Conservation (phyloP, 2,797 vertebrate species). For the Huso huso region DNA sequence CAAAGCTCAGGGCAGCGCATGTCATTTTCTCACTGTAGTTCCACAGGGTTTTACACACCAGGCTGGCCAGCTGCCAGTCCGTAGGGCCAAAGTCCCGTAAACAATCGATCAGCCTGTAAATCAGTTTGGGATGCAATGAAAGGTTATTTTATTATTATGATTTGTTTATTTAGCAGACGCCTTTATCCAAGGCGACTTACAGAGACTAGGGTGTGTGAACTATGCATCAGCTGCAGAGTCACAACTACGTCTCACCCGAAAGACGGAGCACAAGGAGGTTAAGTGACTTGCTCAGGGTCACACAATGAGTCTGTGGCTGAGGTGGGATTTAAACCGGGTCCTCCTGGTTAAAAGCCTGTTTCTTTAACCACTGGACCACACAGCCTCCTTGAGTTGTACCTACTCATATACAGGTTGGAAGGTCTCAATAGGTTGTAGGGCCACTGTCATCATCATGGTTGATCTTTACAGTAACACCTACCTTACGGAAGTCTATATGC, state of each 20-base stretch:
- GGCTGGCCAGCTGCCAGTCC: conserved; percentile 69
- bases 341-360: conserved; percentile 31
- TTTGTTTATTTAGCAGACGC: conserved; percentile 34
- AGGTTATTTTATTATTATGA: not conserved
- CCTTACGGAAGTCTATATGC: too few relatives aligned
- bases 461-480: too few relatives aligned
- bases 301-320: too few relatives aligned
- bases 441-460: too few relatives aligned
- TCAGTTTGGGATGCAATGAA: conserved; percentile 3
- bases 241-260: too few relatives aligned
- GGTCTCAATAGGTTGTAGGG: too few relatives aligned
- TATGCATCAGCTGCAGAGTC: too few relatives aligned
- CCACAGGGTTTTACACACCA: conserved; percentile 89
- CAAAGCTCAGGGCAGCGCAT: conserved; percentile 35
- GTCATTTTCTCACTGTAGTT: conserved; percentile 68
- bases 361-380: too few relatives aligned
- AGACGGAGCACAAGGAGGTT: too few relatives aligned
- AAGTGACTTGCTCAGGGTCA: too few relatives aligned
- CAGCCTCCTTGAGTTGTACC: conserved; percentile 33
- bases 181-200: too few relatives aligned
- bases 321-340: conserved; percentile 39
- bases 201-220: too few relatives aligned
- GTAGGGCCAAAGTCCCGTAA: conserved; percentile 75
- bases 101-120: conserved; percentile 77
- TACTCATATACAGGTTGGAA: not conserved